Evolutionary conservation across 2,797 vertebrate genomes (phyloP), one percentile per base, ranked within the genome.

Genomic region (Catamblyrhynchus diadema): DNA sequence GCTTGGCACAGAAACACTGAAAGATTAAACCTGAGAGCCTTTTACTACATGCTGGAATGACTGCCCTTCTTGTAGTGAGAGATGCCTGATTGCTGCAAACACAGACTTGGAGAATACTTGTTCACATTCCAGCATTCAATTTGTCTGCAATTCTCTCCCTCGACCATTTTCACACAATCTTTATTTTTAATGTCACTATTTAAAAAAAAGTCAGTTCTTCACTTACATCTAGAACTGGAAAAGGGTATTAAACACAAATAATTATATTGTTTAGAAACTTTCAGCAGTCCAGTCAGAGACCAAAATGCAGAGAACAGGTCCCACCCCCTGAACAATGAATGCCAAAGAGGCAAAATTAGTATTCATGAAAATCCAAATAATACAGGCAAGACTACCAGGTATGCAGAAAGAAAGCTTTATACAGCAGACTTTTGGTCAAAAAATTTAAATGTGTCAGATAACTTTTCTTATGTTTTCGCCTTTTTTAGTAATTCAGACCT

Each of bases 1-100:
- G 45, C 80, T 92, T 92, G 88, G 71, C 81, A 80, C 23, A 80
- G 45, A 92, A 92, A 92, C 60, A 73, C 9, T 28, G 81, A 64
- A 88, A 96, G 53, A 88, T 81, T 85, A 77, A 90, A 85, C 56
- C 54, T 81, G 69, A 82, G 89, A 90, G 42, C 57, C 32, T 94
- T 93, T 95, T 51, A 78, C 37, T 81, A 61, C 53, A 71, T 69
- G 42, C 30, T 87, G 57, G 45, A 85, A 81, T 83, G 42, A 81
- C 66, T 90, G 37, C n/a, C 39, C 12, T 84, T 83, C 67, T 87
- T 42, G 37, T 67, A 64, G 78, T 41, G 28, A 94, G 45, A 92
- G 64, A 45, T 39, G 51, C 50, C 42, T 33, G 78, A 80, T 70
- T 67, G 48, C 48, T 80, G 42, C 27, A 92, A 74, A 87, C 51